Conservation (phyloP, 2,888 invertebrate genomes). For the Synanthedon tipuliformis region DNA sequence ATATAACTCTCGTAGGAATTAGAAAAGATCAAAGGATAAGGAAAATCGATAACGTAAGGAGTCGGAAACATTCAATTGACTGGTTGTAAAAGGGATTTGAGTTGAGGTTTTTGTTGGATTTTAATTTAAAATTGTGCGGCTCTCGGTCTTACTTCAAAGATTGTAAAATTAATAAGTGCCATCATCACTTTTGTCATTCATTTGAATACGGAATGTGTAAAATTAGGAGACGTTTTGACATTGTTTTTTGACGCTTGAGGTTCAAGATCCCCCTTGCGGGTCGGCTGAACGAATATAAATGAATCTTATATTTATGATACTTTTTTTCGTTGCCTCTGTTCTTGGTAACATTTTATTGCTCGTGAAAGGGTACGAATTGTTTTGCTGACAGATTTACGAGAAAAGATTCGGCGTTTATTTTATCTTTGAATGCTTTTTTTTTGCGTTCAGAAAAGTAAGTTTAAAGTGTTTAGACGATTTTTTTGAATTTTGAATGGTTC, state of each 20-base stretch:
- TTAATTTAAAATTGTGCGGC: slow-evolving; percentile 48
- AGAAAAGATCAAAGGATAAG: slow-evolving; percentile 45
- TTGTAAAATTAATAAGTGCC: slow-evolving; percentile 4
- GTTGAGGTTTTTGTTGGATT: slow-evolving; percentile 49
- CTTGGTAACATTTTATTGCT: slow-evolving; percentile 67
- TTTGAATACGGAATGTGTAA: slow-evolving; percentile 5
- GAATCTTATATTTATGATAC: slow-evolving; percentile 69
- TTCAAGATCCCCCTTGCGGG: slow-evolving; percentile 45
- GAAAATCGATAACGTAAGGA: slow-evolving; percentile 47
- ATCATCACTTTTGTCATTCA: slow-evolving; percentile 3
- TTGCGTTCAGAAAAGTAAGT: slow-evolving; percentile 29
- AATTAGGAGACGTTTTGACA: slow-evolving; percentile 12
- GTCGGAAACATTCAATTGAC: slow-evolving; percentile 48
- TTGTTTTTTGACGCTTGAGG: slow-evolving; percentile 35
- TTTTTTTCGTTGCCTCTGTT: slow-evolving; percentile 58
- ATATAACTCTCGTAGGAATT: slow-evolving; percentile 24
- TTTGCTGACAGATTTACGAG: slow-evolving; percentile 69
- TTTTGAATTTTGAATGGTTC: not conserved
- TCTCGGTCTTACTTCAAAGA: slow-evolving; percentile 6
- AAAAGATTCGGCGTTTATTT: slow-evolving; percentile 64
- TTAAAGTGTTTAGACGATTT: slow-evolving; percentile 11
- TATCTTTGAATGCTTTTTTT: slow-evolving; percentile 48
- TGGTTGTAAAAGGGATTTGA: slow-evolving; percentile 41
- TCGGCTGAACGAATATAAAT: slow-evolving; percentile 65
- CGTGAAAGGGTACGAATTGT: slow-evolving; percentile 69